A percentile compares a stretch with the other conserved stretches of the same genome.
phyloP scores from a whole-genome alignment of 2,113 vertebrate species.

The Microcebus jonahi region DNA sequence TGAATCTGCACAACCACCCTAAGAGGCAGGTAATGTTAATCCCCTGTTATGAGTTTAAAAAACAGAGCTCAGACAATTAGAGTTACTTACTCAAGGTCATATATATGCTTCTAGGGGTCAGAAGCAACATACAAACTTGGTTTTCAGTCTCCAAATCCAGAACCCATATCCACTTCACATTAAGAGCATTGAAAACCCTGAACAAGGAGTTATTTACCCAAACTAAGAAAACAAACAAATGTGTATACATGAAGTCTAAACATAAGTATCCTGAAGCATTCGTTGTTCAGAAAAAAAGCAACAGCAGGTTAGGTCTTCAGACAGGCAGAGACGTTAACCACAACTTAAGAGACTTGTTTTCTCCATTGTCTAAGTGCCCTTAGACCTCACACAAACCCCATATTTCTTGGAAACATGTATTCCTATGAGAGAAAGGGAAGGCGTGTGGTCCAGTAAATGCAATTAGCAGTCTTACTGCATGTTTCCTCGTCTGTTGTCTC shows the following conservation, averaged over 20 bases:
- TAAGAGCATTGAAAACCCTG: neutral
- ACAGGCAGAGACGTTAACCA: constrained; percentile 33
- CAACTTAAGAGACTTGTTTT: constrained; percentile 50
- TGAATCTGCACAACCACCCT: neutral
- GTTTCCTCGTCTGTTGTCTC: constrained; percentile 57
- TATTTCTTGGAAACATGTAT: constrained; percentile 71
- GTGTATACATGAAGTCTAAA: neutral
- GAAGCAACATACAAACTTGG: neutral
- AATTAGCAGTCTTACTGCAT: constrained; percentile 53
- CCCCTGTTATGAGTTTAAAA: neutral
- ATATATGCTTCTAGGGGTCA: neutral
- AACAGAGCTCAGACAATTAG: neutral
- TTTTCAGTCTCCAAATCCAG: neutral
- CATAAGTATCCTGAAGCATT: neutral
- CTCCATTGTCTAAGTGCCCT: constrained; percentile 62
- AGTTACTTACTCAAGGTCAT: neutral
- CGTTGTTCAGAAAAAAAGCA: neutral
- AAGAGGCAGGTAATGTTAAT: neutral
- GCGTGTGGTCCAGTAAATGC: constrained; percentile 79
- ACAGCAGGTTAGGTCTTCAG: neutral
- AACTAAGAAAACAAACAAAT: neutral
- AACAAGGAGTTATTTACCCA: neutral
- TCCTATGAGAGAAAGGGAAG: constrained; percentile 66
- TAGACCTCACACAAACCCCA: constrained; percentile 66
- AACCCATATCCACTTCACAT: neutral